phyloP scores from a whole-genome alignment of 2,888 invertebrate species.

The Caenorhabditis angaria region DNA sequence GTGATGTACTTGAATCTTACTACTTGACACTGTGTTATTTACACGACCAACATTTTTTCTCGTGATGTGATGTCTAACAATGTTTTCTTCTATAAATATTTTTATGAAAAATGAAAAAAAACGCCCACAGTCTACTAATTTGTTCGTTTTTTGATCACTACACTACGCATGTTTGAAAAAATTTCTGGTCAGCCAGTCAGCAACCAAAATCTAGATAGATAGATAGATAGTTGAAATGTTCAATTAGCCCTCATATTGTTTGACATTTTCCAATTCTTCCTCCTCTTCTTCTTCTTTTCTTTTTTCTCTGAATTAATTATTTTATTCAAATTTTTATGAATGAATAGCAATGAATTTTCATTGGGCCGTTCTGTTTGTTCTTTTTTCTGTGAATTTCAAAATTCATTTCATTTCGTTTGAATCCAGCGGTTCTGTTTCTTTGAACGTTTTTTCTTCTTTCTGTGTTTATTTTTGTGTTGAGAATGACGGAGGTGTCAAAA shows the following conservation, averaged over 20 bases:
- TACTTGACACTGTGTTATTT: not conserved
- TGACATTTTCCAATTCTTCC: not conserved
- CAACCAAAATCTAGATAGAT: not conserved
- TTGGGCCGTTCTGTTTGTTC: not conserved
- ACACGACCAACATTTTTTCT: not conserved
- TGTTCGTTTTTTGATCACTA: not conserved
- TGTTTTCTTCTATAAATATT: not conserved
- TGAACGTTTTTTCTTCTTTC: too few species aligned
- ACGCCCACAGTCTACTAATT: not conserved
- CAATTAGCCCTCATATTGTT: constrained; percentile 4
- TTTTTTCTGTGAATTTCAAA: too few species aligned
- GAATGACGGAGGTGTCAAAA: constrained; percentile 1
- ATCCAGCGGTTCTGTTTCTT: too few species aligned
- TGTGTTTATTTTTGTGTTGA: constrained; percentile 6
- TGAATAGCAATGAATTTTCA: not conserved
- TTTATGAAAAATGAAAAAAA: too few species aligned
- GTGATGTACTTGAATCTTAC: not conserved
- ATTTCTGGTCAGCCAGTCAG: too few species aligned
- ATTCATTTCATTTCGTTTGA: constrained; percentile 10
- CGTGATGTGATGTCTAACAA: not conserved
- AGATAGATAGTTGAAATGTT: not conserved
- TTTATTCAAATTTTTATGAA: not conserved
- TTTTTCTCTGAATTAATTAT: constrained; percentile 3
- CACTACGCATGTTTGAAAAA: not conserved
- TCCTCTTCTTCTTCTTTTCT: constrained; percentile 8